phyloP scores from a whole-genome alignment of 2,888 invertebrate species.

The Drosophila prostipennis region DNA sequence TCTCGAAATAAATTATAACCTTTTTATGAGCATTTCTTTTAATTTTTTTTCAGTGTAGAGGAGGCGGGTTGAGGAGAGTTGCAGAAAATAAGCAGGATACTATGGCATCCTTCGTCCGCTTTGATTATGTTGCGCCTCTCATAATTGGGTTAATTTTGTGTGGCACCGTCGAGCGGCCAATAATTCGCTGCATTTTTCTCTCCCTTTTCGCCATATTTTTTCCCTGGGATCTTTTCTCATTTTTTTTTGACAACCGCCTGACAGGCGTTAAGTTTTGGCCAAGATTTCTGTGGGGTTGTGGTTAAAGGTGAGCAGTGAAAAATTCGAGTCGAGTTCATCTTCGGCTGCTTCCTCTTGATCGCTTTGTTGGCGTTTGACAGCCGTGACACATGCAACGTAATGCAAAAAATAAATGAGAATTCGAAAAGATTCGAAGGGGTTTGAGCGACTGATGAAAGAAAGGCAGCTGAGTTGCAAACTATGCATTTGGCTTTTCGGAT shows the following conservation, averaged over 20 bases:
- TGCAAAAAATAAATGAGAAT: conserved; percentile 47
- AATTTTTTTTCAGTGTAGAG: conserved; percentile 4
- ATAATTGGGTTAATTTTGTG: conserved; percentile 78
- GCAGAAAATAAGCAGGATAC: conserved; percentile 27
- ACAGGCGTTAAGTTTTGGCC: conserved; percentile 52
- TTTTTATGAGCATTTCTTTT: too few species aligned
- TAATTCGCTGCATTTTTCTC: conserved; percentile 27
- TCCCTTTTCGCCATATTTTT: conserved; percentile 21
- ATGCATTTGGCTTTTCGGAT: not conserved
- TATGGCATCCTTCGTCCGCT: conserved; percentile 60
- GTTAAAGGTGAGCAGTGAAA: conserved; percentile 47
- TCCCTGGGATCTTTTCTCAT: conserved; percentile 7
- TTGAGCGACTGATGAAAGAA: conserved; percentile 24
- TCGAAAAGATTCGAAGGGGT: conserved; percentile 17
- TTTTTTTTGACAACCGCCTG: conserved; percentile 44
- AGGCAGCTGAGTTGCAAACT: conserved; percentile 6
- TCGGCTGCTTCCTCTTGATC: conserved; percentile 9
- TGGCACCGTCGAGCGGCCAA: conserved; percentile 56
- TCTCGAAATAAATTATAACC: too few species aligned
- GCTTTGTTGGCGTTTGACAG: conserved; percentile 31
- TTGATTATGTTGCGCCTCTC: conserved; percentile 74
- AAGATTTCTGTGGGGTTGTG: conserved; percentile 27
- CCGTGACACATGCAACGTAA: conserved; percentile 56
- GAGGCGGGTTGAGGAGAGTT: not conserved
- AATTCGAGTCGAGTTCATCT: conserved; percentile 40